Percentiles rank a stretch among this genome's conserved stretches.
Evolutionary conservation across 2,797 vertebrate genomes (phyloP).

Genomic region (Squalus acanthias): DNA sequence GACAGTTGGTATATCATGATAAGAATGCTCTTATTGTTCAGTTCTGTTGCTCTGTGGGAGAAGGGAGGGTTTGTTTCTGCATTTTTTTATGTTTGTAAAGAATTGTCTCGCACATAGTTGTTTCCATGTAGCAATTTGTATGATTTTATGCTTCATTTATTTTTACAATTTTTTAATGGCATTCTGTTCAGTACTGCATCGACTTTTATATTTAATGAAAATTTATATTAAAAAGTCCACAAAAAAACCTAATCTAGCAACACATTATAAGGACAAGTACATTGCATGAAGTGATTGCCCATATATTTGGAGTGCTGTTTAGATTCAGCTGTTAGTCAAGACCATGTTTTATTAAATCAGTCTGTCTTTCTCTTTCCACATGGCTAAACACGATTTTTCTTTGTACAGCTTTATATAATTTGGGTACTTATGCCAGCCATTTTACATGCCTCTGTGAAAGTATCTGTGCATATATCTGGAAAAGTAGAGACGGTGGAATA

Average conservation of each 20-base stretch:
- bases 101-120: constrained; percentile 11
- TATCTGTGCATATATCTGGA: background rate
- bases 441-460: background rate
- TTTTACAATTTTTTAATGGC: constrained; percentile 7
- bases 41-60: background rate
- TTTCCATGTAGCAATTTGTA: constrained; percentile 1
- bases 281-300: background rate
- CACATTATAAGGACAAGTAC: background rate
- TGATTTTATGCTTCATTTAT: constrained; percentile 20
- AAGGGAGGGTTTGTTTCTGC: background rate
- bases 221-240: background rate
- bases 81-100: background rate
- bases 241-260: background rate
- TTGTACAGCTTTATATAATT: background rate
- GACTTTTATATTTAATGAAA: background rate
- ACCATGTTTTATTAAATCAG: background rate
- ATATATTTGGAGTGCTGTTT: background rate
- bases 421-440: background rate
- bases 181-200: background rate
- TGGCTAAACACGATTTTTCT: background rate
- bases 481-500: background rate
- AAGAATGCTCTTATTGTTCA: background rate
- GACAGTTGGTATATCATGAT: background rate
- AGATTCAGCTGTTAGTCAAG: background rate
- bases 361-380: background rate